A percentile compares a stretch with the other conserved stretches of the same genome.
Evolutionary conservation across 2,888 invertebrate species (phyloP).

Genomic region (Sphinx pinastri): DNA sequence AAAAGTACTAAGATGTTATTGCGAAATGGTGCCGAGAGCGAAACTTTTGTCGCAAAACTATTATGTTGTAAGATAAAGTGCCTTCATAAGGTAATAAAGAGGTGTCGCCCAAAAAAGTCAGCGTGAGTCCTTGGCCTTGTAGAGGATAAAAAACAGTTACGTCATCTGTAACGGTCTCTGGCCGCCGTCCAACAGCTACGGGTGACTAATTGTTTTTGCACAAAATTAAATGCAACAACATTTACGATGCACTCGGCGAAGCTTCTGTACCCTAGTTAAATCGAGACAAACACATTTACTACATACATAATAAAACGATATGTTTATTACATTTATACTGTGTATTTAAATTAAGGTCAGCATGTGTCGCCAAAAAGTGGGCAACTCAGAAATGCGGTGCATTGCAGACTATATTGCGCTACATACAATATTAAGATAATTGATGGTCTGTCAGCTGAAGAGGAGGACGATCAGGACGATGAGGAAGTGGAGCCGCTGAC

Average conservation of each 20-base stretch:
- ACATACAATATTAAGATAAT: not conserved
- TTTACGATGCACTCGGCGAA: not conserved
- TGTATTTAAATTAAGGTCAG: not conserved
- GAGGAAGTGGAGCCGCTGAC: conserved; percentile 86
- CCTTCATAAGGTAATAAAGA: not conserved
- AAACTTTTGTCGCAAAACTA: conserved; percentile 1
- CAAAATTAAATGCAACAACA: conserved; percentile 2
- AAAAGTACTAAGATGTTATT: not conserved
- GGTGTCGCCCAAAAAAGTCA: conserved; percentile 6
- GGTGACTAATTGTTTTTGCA: conserved; percentile 17
- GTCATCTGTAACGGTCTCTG: conserved; percentile 12
- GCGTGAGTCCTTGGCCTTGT: conserved; percentile 10
- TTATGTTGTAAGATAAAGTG: not conserved
- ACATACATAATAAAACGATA: not conserved
- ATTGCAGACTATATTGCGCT: not conserved
- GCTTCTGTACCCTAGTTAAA: conserved; percentile 7
- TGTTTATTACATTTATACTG: not conserved
- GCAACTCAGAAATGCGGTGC: not conserved
- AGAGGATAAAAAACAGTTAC: conserved; percentile 17
- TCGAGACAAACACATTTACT: not conserved
- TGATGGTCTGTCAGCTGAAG: conserved; percentile 60
- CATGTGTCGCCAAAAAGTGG: not conserved
- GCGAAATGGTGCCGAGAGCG: not conserved
- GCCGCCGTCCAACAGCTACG: conserved; percentile 3
- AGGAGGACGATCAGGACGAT: conserved; percentile 87